Conservation (phyloP, 2,113 vertebrate species). For the Pyxicephalus adspersus region DNA sequence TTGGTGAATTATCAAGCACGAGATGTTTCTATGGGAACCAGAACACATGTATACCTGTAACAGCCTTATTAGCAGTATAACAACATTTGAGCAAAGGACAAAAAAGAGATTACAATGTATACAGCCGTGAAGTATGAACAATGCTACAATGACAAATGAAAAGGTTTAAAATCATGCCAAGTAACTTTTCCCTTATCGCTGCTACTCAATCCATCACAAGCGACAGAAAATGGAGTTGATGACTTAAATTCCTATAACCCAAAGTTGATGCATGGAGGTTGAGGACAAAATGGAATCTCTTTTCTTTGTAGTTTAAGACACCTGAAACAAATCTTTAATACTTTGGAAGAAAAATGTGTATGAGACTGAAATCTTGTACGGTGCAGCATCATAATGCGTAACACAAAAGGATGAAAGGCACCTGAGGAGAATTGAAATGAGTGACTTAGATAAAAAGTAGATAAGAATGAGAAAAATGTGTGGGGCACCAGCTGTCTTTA, state of each 20-base stretch:
- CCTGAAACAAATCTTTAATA: constrained; percentile 38
- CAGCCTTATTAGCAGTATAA: background rate
- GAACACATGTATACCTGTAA: no score
- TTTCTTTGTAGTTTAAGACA: constrained; percentile 39
- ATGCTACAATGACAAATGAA: constrained; percentile 4
- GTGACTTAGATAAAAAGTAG: background rate
- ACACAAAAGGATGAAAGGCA: constrained; percentile 25
- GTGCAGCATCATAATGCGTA: constrained; percentile 19
- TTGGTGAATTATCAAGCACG: no score
- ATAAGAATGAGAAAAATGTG: constrained; percentile 21
- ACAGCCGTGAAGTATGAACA: background rate
- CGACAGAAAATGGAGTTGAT: constrained; percentile 15
- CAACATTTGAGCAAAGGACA: background rate
- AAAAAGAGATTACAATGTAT: background rate
- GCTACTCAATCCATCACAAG: constrained; percentile 14
- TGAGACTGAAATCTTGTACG: constrained; percentile 15
- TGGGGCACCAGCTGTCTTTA: constrained; percentile 13
- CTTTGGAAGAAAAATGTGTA: constrained; percentile 15
- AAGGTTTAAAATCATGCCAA: constrained; percentile 10
- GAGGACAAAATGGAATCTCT: constrained; percentile 20
- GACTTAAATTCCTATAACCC: constrained; percentile 1
- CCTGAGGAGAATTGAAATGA: constrained; percentile 29
- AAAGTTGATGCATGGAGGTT: constrained; percentile 8
- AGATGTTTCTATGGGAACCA: no score
- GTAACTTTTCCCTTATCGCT: constrained; percentile 12